These are phyloP conservation scores for Salvelinus namaycush DNA, from an alignment of 2,113 vertebrate genomes.

Conservation along the genomic window DNA sequence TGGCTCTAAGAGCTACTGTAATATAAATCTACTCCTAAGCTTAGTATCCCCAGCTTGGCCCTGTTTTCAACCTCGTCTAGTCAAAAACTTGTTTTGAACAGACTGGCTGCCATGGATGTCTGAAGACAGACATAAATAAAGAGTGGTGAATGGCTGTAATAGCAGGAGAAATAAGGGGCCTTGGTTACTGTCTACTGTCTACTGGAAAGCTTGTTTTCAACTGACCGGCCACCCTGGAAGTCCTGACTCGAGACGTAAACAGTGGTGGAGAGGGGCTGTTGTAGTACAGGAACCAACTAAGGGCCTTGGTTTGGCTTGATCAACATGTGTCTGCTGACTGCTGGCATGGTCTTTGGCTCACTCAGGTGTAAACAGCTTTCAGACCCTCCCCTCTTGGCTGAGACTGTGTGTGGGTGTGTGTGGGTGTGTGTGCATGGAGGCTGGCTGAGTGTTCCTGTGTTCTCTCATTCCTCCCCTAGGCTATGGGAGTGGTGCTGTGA, in stretches of 20 bases:
- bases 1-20: no score
- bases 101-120: neutral
- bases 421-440: neutral
- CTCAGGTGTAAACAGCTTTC: constrained; percentile 31
- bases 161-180: neutral
- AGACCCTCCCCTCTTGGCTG: neutral
- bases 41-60: constrained; percentile 1
- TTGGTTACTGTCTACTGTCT: neutral
- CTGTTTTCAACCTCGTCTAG: constrained; percentile 24
- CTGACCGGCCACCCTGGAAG: constrained; percentile 6
- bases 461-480: neutral
- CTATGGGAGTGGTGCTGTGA: constrained; percentile 2
- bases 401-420: no score
- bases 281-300: constrained; percentile 23
- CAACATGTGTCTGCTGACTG: constrained; percentile 8
- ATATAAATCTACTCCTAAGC: no score
- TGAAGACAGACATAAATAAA: no score
- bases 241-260: constrained; percentile 59
- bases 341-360: neutral
- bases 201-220: constrained; percentile 55
- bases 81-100: neutral
- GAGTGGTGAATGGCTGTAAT: no score
- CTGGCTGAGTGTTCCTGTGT: neutral
- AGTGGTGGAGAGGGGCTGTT: constrained; percentile 19
- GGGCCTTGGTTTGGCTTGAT: constrained; percentile 3